Evolutionary conservation across 2,797 vertebrate species (phyloP).

Genomic region (Acrossocheilus wenchowensis): DNA sequence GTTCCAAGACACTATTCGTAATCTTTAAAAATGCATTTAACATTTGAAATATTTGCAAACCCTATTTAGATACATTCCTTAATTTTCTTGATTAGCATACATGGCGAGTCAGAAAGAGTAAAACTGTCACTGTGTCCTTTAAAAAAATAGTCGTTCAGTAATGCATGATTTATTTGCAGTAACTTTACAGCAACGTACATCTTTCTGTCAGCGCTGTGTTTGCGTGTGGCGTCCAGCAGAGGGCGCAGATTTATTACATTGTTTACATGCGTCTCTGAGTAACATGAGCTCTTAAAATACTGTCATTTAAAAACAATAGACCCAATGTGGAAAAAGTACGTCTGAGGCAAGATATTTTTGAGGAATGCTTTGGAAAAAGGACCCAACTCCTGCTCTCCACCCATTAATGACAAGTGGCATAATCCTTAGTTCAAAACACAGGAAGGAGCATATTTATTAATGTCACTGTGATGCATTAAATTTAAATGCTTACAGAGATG

Average conservation of each 20-base stretch:
- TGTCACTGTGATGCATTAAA: constrained; percentile 9
- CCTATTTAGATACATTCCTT: background rate
- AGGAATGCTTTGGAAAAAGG: background rate
- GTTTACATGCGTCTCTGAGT: background rate
- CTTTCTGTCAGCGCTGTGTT: background rate
- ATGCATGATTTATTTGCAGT: background rate
- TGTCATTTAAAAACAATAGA: background rate
- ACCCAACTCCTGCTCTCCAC: background rate
- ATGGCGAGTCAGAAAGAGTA: background rate
- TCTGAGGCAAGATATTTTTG: background rate
- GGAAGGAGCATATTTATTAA: background rate
- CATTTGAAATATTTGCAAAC: background rate
- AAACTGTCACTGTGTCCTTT: background rate
- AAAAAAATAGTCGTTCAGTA: background rate
- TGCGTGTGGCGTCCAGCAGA: background rate
- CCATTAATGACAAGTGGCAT: background rate
- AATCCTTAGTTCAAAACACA: background rate
- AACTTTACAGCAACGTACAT: background rate
- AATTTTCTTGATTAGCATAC: background rate
- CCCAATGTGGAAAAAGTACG: background rate
- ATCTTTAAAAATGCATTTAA: background rate
- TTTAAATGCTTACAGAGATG: background rate
- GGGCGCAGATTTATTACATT: background rate
- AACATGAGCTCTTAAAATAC: background rate
- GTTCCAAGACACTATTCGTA: background rate